Conservation (phyloP, 2,797 vertebrate species). For the Dendrocincla tyrannina region DNA sequence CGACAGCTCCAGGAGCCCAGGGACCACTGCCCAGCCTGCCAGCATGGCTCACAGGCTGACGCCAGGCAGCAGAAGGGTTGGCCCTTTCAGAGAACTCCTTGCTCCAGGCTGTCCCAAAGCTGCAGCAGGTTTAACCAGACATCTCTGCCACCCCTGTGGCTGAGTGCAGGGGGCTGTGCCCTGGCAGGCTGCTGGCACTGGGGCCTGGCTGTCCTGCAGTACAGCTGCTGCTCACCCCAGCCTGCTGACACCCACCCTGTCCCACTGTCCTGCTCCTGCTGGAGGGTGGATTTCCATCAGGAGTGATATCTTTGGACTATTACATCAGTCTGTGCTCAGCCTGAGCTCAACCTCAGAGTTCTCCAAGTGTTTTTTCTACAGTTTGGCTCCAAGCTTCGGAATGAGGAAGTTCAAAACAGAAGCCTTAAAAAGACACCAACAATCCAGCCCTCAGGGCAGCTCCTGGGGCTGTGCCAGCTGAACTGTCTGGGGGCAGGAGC, state of each 20-base stretch:
- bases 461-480: background rate
- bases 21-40: background rate
- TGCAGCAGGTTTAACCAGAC: background rate
- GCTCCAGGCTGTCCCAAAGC: background rate
- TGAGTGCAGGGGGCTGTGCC: fast-evolving
- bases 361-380: slow-evolving; percentile 39
- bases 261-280: background rate
- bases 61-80: fast-evolving
- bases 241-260: background rate
- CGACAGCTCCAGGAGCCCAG: background rate
- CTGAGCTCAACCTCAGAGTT: slow-evolving; percentile 45
- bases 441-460: background rate
- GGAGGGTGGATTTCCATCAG: background rate
- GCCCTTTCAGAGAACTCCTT: background rate
- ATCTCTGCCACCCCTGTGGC: fast-evolving
- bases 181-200: background rate
- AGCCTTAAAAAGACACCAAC: slow-evolving; percentile 64
- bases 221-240: background rate
- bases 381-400: slow-evolving; percentile 3
- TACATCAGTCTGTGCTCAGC: slow-evolving; percentile 57
- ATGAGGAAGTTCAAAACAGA: slow-evolving; percentile 68
- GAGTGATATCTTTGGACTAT: slow-evolving; percentile 71
- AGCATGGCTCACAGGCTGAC: background rate
- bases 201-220: background rate
- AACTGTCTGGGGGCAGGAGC: background rate